phyloP scores from a whole-genome alignment of 2,113 vertebrate genomes.

The Cygnus buccinator region DNA sequence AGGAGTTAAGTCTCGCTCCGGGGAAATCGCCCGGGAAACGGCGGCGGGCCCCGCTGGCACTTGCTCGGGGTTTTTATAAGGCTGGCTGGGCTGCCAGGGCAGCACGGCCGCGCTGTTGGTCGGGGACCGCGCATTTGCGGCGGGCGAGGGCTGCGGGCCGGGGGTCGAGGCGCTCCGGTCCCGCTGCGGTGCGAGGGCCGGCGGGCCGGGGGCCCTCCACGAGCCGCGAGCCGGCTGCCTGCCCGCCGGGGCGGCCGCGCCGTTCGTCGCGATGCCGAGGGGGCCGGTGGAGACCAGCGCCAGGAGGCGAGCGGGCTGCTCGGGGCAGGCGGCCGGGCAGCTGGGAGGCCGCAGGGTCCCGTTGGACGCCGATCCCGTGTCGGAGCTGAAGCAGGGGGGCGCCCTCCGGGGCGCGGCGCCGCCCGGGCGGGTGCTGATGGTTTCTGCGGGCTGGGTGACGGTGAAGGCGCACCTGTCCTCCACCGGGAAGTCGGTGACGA shows the following conservation, averaged over 20 bases:
- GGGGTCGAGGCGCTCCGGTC: neutral
- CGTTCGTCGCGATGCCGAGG: constrained; percentile 22
- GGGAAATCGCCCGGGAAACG: neutral
- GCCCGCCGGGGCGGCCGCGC: neutral
- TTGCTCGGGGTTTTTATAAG: constrained; percentile 55
- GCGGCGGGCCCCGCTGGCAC: constrained; percentile 42
- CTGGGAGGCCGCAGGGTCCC: constrained; percentile 50
- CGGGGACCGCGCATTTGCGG: neutral
- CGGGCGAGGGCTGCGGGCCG: neutral
- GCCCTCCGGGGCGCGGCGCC: constrained; percentile 22
- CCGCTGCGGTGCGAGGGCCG: neutral
- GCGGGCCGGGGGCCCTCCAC: neutral
- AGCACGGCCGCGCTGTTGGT: neutral
- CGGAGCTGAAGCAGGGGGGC: neutral
- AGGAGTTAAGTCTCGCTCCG: constrained; percentile 33
- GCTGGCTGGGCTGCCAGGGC: constrained; percentile 1
- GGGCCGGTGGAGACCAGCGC: neutral
- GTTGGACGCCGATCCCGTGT: constrained; percentile 28
- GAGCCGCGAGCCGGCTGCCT: neutral
- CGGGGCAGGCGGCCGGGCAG: constrained; percentile 53
- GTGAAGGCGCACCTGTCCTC: constrained; percentile 78
- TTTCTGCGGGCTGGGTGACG: constrained; percentile 73
- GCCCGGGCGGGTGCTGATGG: constrained; percentile 49
- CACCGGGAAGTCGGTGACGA: constrained; percentile 82
- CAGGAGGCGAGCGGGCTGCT: constrained; percentile 16